These are phyloP conservation scores for Symphodus melops DNA, from an alignment of 2,113 vertebrate species.

Conservation along the genomic window DNA sequence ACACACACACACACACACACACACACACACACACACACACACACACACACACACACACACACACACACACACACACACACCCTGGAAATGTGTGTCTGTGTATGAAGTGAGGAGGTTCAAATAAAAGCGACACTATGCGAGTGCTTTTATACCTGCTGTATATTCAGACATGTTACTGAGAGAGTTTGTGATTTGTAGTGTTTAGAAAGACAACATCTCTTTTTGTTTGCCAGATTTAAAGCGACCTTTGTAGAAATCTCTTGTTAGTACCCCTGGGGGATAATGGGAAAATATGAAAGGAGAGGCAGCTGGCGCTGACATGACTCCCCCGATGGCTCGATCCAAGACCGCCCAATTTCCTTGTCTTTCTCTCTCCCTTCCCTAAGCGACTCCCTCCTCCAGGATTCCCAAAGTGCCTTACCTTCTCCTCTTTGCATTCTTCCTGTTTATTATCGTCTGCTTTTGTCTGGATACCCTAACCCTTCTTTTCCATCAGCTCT, in stretches of 20 bases:
- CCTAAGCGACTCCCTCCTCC: neutral
- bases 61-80: too few relatives aligned
- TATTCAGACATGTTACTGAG: neutral
- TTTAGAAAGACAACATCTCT: neutral
- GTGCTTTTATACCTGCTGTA: neutral
- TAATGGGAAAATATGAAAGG: constrained; percentile 58
- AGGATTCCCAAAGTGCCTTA: neutral
- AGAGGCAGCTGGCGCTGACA: constrained; percentile 62
- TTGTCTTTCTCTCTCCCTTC: constrained; percentile 10
- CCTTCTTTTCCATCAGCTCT: neutral
- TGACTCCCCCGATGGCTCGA: constrained; percentile 41
- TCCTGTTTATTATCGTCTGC: too few relatives aligned
- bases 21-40: too few relatives aligned
- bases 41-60: too few relatives aligned
- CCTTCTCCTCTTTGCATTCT: too few relatives aligned
- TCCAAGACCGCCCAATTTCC: constrained; percentile 36
- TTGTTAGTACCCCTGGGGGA: constrained; percentile 35
- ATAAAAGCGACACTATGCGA: neutral
- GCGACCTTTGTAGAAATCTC: constrained; percentile 46
- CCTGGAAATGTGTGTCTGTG: neutral
- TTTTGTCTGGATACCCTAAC: too few relatives aligned
- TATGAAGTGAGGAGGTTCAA: too few relatives aligned
- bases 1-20: too few relatives aligned
- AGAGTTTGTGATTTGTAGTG: neutral
- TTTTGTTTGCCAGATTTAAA: constrained; percentile 32